Evolutionary conservation across 64 coral and sea anemone genomes (phyloP).

Genomic region (Catalaphyllia jardinei): DNA sequence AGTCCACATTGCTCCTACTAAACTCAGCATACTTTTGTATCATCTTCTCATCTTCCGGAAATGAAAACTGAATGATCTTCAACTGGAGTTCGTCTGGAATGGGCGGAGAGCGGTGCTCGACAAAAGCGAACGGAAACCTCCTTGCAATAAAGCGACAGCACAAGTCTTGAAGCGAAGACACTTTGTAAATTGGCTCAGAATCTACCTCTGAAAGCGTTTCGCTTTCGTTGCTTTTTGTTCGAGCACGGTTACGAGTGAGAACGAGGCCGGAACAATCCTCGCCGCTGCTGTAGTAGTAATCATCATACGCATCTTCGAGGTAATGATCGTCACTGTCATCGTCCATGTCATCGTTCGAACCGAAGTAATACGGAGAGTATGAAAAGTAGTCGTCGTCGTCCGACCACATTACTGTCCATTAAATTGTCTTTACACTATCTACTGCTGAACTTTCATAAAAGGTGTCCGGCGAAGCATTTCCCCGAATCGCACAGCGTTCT

Average conservation of each 20-base stretch:
- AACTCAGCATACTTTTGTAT: conserved; percentile 84
- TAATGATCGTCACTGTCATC: conserved; percentile 60
- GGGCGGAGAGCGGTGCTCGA: conserved; percentile 85
- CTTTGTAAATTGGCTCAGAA: neutral
- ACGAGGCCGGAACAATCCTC: neutral
- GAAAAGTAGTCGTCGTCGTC: conserved; percentile 67
- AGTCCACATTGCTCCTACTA: conserved; percentile 42
- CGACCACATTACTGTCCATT: conserved; percentile 53
- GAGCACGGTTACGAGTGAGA: neutral
- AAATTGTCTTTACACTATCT: neutral
- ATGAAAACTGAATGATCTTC: conserved; percentile 84
- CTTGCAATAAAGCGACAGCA: conserved; percentile 75
- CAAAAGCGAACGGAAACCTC: conserved; percentile 89
- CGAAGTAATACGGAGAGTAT: conserved; percentile 35
- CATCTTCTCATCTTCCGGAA: conserved; percentile 76
- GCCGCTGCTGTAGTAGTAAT: conserved; percentile 26
- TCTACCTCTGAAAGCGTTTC: neutral
- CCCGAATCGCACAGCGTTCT: neutral
- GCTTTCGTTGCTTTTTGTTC: neutral
- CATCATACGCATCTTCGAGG: conserved; percentile 16
- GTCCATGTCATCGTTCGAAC: conserved; percentile 5
- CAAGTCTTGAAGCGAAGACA: conserved; percentile 59
- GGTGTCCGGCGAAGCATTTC: neutral
- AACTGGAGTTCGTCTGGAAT: conserved; percentile 89
- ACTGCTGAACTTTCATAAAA: neutral